phyloP scores from a whole-genome alignment of 2,797 vertebrate species.

The Xenops minutus region DNA sequence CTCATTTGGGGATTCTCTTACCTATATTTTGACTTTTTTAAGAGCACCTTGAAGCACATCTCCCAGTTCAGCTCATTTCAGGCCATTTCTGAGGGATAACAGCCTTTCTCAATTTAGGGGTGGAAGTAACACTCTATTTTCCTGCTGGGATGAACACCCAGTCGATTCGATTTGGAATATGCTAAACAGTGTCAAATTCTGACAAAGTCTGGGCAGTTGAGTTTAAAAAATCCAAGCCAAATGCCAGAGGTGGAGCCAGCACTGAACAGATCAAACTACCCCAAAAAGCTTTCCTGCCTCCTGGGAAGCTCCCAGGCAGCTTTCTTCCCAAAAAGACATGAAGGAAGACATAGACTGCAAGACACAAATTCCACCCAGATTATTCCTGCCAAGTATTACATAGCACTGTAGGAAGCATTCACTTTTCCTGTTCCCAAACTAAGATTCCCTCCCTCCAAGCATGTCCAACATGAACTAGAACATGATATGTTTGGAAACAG shows the following conservation, averaged over 20 bases:
- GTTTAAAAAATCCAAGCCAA: not conserved
- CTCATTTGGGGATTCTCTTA: not conserved
- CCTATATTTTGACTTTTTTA: not conserved
- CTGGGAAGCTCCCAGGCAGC: not conserved
- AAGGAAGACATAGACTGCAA: conserved; percentile 12
- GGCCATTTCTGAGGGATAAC: not conserved
- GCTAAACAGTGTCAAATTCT: not conserved
- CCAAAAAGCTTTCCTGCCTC: not conserved
- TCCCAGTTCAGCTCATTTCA: not conserved
- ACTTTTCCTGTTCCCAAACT: conserved; percentile 55
- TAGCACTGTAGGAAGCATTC: conserved; percentile 46
- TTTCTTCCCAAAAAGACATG: not conserved
- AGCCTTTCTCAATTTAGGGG: not conserved
- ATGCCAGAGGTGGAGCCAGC: not conserved
- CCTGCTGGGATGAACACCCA: not conserved
- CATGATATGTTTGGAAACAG: conserved; percentile 16
- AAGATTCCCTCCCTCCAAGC: conserved; percentile 29
- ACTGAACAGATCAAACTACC: not conserved
- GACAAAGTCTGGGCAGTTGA: not conserved
- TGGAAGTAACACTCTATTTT: not conserved
- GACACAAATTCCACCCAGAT: conserved; percentile 30
- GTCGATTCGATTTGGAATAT: not conserved
- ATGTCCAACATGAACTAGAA: conserved; percentile 39
- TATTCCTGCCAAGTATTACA: conserved; percentile 38
- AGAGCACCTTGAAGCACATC: not conserved